Base-by-base conservation (phyloP, 2,888 invertebrate species). In the Xanthia icteritia region DNA sequence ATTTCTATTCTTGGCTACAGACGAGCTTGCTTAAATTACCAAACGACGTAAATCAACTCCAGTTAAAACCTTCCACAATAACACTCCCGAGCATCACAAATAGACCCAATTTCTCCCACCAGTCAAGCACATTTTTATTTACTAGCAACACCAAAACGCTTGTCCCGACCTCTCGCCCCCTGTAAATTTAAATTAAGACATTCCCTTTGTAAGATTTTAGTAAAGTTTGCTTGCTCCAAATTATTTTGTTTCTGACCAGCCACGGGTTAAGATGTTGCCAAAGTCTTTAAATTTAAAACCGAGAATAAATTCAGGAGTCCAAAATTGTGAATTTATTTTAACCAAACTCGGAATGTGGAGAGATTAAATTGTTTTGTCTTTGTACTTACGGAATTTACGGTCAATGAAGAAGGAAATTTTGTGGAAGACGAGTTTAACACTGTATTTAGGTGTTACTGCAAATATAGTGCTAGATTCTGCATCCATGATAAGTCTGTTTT, bases 101-200 rank as follows among this genome's bases (percentile, higher is more conserved):
- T n/a, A 60, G 0, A 56, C 27, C 51, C 23, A 51, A 6, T 8
- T 51, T 54, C 72, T 66, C 73, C 84, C 42, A 58, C n/a, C 17
- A 71, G n/a, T 64, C 27, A 27, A 67, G 81, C 42, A 79, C 17
- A 54, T 58, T 80, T 61, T 68, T 58, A 73, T 58, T 66, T 27
- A 51, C 51, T 48, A 60, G 85, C 84, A 86, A 85, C 85, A 81
- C 75, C 27, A 39, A 67, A 61, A 51, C 68, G 64, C 68, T 78
- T 61, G 76, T 63, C 48, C 42, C 73, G 68, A 79, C 83, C 81
- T 81, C 63, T 65, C 66, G 77, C 68, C 79, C 73, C 61, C 77
- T 63, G 74, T 83, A 85, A 85, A 85, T 84, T 87, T 85, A 81
- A 88, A 89, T 88, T 77, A 88, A 88, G 84, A 87, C 80, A 82